Conservation (phyloP, 2,888 invertebrate species). For the Periphyllus acericola region DNA sequence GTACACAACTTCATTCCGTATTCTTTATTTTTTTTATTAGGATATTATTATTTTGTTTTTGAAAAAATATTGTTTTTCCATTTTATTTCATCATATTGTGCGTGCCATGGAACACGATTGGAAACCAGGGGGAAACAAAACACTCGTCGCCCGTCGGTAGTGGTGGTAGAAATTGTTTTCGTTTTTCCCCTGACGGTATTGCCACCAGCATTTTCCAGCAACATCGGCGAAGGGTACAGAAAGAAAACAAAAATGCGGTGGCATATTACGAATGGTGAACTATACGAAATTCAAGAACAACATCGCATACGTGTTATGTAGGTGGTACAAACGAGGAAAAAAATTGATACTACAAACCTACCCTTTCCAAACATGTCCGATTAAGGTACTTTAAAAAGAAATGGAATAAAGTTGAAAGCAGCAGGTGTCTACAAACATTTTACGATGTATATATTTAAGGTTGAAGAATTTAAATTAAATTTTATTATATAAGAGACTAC, state of each 20-base stretch:
- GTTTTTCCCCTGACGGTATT: slow-evolving; percentile 38
- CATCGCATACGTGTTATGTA: slow-evolving; percentile 27
- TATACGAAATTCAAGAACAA: slow-evolving; percentile 46
- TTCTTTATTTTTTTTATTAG: slow-evolving; percentile 38
- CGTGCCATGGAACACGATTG: slow-evolving; percentile 8
- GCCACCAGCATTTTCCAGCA: slow-evolving; percentile 37
- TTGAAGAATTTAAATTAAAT: too few species aligned
- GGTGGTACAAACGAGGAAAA: not conserved
- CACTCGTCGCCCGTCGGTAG: slow-evolving; percentile 31
- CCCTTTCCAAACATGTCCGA: not conserved
- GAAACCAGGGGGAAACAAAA: slow-evolving; percentile 37
- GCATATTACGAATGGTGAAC: slow-evolving; percentile 8
- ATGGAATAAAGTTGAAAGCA: not conserved
- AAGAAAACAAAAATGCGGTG: slow-evolving; percentile 48
- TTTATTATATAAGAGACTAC: too few species aligned
- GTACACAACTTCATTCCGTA: slow-evolving; percentile 1
- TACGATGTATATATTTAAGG: not conserved
- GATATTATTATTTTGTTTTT: slow-evolving; percentile 44
- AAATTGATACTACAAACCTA: slow-evolving; percentile 26
- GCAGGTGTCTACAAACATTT: not conserved
- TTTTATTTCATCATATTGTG: slow-evolving; percentile 47
- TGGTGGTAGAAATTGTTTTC: slow-evolving; percentile 53
- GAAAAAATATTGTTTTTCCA: slow-evolving; percentile 58
- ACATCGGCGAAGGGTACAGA: not conserved
- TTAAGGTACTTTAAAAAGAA: not conserved